Conservation (phyloP, 2,888 invertebrate species). For the Andrena camellia region DNA sequence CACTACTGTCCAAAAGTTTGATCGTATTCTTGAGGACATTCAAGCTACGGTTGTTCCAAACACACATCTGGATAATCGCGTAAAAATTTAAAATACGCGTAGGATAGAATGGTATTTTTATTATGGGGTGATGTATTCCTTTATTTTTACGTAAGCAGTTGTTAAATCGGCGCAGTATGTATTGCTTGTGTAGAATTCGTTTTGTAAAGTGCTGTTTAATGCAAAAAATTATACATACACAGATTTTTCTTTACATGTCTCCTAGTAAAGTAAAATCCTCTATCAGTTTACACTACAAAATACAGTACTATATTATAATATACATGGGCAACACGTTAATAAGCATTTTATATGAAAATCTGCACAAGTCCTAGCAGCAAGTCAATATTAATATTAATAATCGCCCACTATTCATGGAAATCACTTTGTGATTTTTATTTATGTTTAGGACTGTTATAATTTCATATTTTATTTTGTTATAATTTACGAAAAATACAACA, state of each 20-base stretch:
- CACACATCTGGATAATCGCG: background rate
- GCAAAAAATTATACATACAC: no score
- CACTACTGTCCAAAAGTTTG: slow-evolving; percentile 34
- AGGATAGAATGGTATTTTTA: no score
- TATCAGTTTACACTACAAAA: no score
- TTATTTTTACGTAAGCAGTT: background rate
- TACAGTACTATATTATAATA: no score
- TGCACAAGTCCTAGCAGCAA: no score
- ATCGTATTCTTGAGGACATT: slow-evolving; percentile 13
- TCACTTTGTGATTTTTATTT: background rate
- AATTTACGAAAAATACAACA: background rate
- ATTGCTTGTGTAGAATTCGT: background rate
- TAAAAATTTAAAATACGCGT: background rate
- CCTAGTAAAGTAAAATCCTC: no score
- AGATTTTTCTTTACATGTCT: no score
- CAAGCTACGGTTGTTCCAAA: background rate
- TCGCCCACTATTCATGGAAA: no score
- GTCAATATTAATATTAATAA: no score
- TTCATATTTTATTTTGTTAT: slow-evolving; percentile 33
- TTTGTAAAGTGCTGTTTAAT: background rate
- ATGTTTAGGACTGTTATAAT: slow-evolving; percentile 10
- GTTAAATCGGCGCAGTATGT: no score
- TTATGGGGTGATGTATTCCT: background rate
- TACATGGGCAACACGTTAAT: no score
- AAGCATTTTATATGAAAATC: no score